Evolutionary conservation across 1,140 invertebrate species (phyloP).

Genomic region (Achroia grisella): DNA sequence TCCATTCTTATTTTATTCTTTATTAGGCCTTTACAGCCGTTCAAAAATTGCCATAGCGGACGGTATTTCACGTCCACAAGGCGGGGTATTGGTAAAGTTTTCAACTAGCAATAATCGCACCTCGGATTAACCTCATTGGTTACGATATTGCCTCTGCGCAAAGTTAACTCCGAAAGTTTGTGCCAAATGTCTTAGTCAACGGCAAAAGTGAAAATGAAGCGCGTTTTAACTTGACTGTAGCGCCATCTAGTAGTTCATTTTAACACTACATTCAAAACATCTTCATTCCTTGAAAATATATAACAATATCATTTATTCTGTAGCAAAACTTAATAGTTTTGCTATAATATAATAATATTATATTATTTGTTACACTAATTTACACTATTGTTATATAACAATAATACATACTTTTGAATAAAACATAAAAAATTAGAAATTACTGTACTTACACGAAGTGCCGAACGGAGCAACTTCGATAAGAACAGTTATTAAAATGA

Average conservation of each 20-base stretch:
- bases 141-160: conserved; percentile 88
- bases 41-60: conserved; percentile 92
- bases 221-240: conserved; percentile 3
- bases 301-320: no score
- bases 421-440: no score
- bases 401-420: no score
- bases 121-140: conserved; percentile 90
- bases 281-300: no score
- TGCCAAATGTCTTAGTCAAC: conserved; percentile 2
- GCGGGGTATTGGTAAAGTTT: conserved; percentile 97
- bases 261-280: no score
- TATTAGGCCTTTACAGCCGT: conserved; percentile 65
- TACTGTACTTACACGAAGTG: no score
- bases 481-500: no score
- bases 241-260: conserved; percentile 6
- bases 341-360: no score
- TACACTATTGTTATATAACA: no score
- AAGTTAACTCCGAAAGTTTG: conserved; percentile 68
- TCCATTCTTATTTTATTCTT: not conserved
- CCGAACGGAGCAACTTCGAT: no score
- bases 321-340: no score
- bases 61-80: conserved; percentile 93
- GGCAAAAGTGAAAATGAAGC: conserved; percentile 4
- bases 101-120: conserved; percentile 93
- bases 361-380: no score